These are phyloP conservation scores for Turritopsis dohrnii DNA, from an alignment of 30 jellyfish, hydroid and myxozoan genomes.

Conservation along the genomic window DNA sequence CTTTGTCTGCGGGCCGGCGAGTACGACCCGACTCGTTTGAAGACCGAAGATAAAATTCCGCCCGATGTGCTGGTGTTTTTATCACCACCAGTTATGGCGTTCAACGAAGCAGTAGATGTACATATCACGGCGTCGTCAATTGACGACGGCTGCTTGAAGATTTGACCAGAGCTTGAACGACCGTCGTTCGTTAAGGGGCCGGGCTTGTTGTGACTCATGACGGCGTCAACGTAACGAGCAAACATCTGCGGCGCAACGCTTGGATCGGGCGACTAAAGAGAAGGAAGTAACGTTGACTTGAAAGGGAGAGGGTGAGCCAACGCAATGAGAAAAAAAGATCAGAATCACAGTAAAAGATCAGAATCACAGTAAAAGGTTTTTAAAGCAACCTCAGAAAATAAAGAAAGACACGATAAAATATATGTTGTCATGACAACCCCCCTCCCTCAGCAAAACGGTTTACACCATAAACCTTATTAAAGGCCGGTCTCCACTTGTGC, in stretches of 20 bases:
- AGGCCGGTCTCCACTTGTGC: no score
- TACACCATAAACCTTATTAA: no score
- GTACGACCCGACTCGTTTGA: slow-evolving; percentile 51
- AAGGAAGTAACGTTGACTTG: background rate
- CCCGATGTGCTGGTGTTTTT: background rate
- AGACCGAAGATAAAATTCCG: slow-evolving; percentile 13
- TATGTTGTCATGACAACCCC: no score
- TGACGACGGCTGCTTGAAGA: slow-evolving; percentile 50
- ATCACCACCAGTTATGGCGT: slow-evolving; percentile 48
- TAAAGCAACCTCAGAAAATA: no score
- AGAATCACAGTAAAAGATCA: no score
- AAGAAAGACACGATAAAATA: no score
- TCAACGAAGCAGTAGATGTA: slow-evolving; percentile 59
- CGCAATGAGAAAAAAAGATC: background rate
- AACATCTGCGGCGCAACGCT: slow-evolving; percentile 94
- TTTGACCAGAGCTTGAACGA: slow-evolving; percentile 77
- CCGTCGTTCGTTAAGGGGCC: slow-evolving; percentile 60
- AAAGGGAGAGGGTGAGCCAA: background rate
- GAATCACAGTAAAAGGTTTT: no score
- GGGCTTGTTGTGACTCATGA: slow-evolving; percentile 57
- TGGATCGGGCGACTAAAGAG: slow-evolving; percentile 50
- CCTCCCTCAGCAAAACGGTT: no score
- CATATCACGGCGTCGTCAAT: slow-evolving; percentile 57
- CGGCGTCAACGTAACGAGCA: slow-evolving; percentile 78
- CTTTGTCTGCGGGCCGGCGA: slow-evolving; percentile 32